phyloP scores from a whole-genome alignment of 2,113 vertebrate genomes.

The Diphyllodes magnificus region DNA sequence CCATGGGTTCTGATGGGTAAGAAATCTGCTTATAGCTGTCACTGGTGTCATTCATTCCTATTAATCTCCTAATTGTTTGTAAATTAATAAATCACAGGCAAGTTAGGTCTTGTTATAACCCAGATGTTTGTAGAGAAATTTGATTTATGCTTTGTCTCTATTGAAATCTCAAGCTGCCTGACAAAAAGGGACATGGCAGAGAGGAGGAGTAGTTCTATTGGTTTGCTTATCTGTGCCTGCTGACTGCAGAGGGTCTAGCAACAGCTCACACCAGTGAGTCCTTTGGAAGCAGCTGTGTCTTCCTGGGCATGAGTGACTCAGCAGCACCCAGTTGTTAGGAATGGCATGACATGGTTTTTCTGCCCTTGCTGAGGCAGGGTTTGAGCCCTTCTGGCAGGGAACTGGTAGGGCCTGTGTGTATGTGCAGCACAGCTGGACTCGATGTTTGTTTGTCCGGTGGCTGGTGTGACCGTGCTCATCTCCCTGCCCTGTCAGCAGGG shows the following conservation, averaged over 20 bases:
- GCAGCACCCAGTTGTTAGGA: not conserved
- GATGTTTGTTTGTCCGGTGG: not conserved
- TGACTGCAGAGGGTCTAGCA: not conserved
- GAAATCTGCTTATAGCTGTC: not conserved
- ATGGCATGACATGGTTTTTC: rapidly evolving
- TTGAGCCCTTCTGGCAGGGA: not conserved
- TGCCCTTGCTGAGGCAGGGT: not conserved
- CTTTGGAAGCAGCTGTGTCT: not conserved
- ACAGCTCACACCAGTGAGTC: rapidly evolving
- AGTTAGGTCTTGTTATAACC: not conserved
- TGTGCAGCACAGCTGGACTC: not conserved
- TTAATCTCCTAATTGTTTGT: not conserved
- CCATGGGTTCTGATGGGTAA: not conserved
- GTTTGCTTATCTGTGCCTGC: rapidly evolving
- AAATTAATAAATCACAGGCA: not conserved
- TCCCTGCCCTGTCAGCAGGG: rapidly evolving
- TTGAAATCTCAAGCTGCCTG: not conserved
- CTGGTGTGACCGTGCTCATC: rapidly evolving
- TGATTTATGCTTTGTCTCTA: not conserved
- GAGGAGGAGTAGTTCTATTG: not conserved
- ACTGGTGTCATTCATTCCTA: not conserved
- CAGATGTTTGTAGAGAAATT: not conserved
- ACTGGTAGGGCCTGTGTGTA: not conserved
- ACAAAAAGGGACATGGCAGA: not conserved
- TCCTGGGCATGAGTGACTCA: rapidly evolving